These are phyloP conservation scores for Lerema accius DNA, from an alignment of 1,140 invertebrate genomes.

Conservation along the genomic window DNA sequence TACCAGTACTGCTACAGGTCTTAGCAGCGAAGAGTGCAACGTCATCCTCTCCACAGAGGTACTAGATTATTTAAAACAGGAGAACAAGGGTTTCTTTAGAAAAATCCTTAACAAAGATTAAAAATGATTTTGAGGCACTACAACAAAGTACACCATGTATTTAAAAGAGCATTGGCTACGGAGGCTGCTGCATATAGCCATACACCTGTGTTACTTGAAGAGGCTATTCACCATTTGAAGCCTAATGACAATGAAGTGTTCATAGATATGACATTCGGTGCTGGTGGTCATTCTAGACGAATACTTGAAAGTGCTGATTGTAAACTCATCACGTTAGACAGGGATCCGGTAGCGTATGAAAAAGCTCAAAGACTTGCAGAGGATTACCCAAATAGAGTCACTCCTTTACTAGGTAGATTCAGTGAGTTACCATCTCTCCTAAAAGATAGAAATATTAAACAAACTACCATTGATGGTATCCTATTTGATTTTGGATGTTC, in stretches of 20 bases:
- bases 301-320: slow-evolving; percentile 85
- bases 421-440: slow-evolving; percentile 92
- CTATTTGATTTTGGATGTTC: slow-evolving; percentile 98
- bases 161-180: slow-evolving; percentile 42
- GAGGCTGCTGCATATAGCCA: slow-evolving; percentile 76
- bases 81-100: slow-evolving; percentile 82
- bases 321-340: slow-evolving; percentile 92
- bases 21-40: slow-evolving; percentile 88
- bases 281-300: slow-evolving; percentile 92
- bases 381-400: slow-evolving; percentile 87
- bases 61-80: slow-evolving; percentile 84
- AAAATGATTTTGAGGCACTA: slow-evolving; percentile 56
- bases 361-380: slow-evolving; percentile 85
- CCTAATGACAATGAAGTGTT: slow-evolving; percentile 84
- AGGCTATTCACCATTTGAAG: slow-evolving; percentile 87
- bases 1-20: slow-evolving; percentile 86
- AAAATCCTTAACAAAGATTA: slow-evolving; percentile 76
- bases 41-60: slow-evolving; percentile 88
- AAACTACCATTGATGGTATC: slow-evolving; percentile 91
- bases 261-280: slow-evolving; percentile 97
- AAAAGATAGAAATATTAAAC: slow-evolving; percentile 81
- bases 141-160: slow-evolving; percentile 31
- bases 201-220: slow-evolving; percentile 88
- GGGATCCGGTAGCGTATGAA: slow-evolving; percentile 91
- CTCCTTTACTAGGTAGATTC: slow-evolving; percentile 92